Conservation (phyloP, 2,888 invertebrate genomes). For the Oasisia sp. region DNA sequence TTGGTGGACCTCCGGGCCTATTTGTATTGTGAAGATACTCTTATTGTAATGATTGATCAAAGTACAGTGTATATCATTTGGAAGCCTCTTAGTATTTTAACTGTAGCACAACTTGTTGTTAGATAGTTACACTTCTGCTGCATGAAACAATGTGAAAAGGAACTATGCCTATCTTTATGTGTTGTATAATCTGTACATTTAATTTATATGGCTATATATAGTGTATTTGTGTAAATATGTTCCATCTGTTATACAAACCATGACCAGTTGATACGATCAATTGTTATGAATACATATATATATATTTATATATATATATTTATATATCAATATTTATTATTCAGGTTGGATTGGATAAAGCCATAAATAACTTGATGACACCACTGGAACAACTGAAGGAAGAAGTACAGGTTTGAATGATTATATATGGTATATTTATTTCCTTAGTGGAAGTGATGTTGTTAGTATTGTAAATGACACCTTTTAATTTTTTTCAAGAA, state of each 20-base stretch:
- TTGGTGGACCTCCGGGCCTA: background rate
- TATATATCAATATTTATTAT: slow-evolving; percentile 27
- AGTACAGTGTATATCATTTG: background rate
- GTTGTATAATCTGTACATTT: background rate
- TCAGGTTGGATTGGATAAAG: slow-evolving; percentile 84
- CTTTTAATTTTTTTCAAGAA: background rate
- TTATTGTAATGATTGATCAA: background rate
- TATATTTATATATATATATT: background rate
- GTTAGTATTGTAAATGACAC: background rate
- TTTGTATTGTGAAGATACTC: background rate
- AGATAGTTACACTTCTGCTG: background rate
- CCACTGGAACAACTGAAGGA: slow-evolving; percentile 85
- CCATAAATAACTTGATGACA: slow-evolving; percentile 81
- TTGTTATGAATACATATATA: too few relatives aligned
- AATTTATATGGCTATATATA: slow-evolving; percentile 20
- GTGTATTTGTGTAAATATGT: background rate
- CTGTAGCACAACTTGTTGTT: background rate
- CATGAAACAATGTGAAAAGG: background rate
- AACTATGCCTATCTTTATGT: background rate
- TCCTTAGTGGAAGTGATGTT: background rate
- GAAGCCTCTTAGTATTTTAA: background rate
- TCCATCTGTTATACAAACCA: background rate
- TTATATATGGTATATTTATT: background rate
- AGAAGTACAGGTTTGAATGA: slow-evolving; percentile 77
- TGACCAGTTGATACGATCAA: too few relatives aligned